Evolutionary conservation across 2,888 invertebrate species (phyloP), one percentile per base, ranked within the genome.

Genomic region (Hyposoter didymator): DNA sequence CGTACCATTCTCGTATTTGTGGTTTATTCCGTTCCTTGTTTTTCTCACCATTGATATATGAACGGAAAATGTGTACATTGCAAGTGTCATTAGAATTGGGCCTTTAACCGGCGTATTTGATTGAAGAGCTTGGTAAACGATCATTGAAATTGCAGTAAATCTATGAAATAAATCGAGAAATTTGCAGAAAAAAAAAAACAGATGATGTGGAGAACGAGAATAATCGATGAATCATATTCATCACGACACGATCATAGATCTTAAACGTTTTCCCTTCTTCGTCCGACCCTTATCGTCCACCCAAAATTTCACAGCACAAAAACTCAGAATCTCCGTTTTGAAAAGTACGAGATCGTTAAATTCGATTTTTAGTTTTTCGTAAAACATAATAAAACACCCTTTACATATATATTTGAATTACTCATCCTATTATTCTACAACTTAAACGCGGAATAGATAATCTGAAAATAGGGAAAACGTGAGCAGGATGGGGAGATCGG

Each of bases 31-130:
- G 39, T 0, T 59, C 59, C 59, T 28, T 12, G 0, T 39, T 43
- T 59, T 62, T 39, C 72, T 47, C 67, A 72, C 72, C 76, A 66
- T 83, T 59, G 75, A 76, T 67, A 78, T 78, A 78, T 69, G 78
- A 85, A 81, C 72, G 39, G 66, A 64, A 76, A 76, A 66, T 28
- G 75, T 69, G 69, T 45, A 62, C 28, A 55, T 45, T 17, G 39
- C 28, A 64, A 10, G 12, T 80, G 49, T 19, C 7, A 19, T 66
- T 17, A 47, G 5, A 17, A 49, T 74, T 66, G 6, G 39, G 32
- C 72, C 39, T 3, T 39, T 52, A 55, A 72, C 72, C 49, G 72
- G 19, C 14, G 43, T 59, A 39, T 73, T 59, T 43, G 59, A 55
- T 73, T 45, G 43, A 39, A 52, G 32, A 52, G 28, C 35, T 49